A percentile compares a stretch with the other conserved stretches of the same genome.
Conservation (phyloP, 2,888 invertebrate species). For the Eretmocerus hayati region DNA sequence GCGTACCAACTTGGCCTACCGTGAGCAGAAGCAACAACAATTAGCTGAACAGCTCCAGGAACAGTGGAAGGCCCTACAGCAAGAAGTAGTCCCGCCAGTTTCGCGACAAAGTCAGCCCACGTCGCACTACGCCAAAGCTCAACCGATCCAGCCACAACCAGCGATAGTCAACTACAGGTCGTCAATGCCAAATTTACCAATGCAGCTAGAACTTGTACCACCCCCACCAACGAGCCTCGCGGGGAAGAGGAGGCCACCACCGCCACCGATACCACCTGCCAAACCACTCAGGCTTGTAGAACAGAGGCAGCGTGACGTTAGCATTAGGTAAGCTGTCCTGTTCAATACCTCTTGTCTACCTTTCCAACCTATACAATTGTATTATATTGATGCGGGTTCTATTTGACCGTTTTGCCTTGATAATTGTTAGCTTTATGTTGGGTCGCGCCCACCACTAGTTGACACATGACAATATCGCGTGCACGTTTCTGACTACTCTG, state of each 20-base stretch:
- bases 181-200: slow-evolving; percentile 55
- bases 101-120: slow-evolving; percentile 34
- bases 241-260: slow-evolving; percentile 43
- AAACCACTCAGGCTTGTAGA: slow-evolving; percentile 51
- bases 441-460: too few relatives aligned
- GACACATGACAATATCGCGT: too few relatives aligned
- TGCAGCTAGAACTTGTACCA: slow-evolving; percentile 50
- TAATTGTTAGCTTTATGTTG: too few relatives aligned
- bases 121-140: neutral
- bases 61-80: slow-evolving; percentile 55
- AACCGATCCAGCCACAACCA: slow-evolving; percentile 31
- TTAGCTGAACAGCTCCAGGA: slow-evolving; percentile 41
- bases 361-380: too few relatives aligned
- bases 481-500: too few relatives aligned
- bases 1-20: slow-evolving; percentile 61
- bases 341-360: too few relatives aligned
- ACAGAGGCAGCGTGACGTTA: slow-evolving; percentile 40
- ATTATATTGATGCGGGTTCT: too few relatives aligned
- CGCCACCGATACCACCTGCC: slow-evolving; percentile 52
- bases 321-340: slow-evolving; percentile 35
- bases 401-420: too few relatives aligned
- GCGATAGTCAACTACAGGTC: slow-evolving; percentile 51
- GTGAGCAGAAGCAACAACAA: slow-evolving; percentile 50
- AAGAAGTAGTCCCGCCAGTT: slow-evolving; percentile 45
- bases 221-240: slow-evolving; percentile 21